A percentile compares a stretch with the other conserved stretches of the same genome.
These are phyloP conservation scores for Vanessa cardui DNA, from an alignment of 2,888 invertebrate genomes.

Conservation along the genomic window DNA sequence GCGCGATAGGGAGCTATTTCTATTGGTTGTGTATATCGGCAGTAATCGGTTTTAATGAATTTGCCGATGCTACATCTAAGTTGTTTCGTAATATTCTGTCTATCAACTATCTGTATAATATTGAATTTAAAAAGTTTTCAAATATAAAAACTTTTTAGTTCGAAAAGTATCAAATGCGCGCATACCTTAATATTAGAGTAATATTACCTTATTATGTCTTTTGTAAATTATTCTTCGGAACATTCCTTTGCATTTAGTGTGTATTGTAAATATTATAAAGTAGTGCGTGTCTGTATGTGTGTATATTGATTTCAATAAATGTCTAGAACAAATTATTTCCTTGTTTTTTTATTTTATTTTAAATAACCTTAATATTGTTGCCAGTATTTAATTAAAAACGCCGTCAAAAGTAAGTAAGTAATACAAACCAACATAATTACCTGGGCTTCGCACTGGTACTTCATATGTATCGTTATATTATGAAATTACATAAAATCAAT, in stretches of 20 bases:
- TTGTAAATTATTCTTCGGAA: conserved; percentile 30
- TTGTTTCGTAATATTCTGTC: too few relatives aligned
- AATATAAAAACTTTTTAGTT: background rate
- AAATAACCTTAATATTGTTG: background rate
- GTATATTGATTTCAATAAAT: conserved; percentile 38
- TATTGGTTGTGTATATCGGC: too few relatives aligned
- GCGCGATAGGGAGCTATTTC: too few relatives aligned
- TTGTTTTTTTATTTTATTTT: conserved; percentile 24
- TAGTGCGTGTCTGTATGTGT: conserved; percentile 29
- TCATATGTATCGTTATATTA: too few relatives aligned
- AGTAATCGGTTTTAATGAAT: too few relatives aligned
- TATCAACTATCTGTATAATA: too few relatives aligned
- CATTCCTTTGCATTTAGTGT: conserved; percentile 75
- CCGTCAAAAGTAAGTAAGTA: background rate
- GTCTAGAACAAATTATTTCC: conserved; percentile 23
- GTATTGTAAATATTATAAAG: conserved; percentile 47
- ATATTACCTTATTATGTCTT: background rate
- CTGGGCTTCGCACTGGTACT: too few relatives aligned
- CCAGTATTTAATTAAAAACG: background rate
- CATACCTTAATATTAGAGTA: background rate
- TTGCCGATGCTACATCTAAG: too few relatives aligned
- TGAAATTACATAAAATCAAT: too few relatives aligned
- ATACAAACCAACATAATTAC: too few relatives aligned
- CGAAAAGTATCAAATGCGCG: background rate
- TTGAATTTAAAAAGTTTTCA: background rate